phyloP scores from a whole-genome alignment of 2,888 invertebrate species.

The Drosophila histrio region DNA sequence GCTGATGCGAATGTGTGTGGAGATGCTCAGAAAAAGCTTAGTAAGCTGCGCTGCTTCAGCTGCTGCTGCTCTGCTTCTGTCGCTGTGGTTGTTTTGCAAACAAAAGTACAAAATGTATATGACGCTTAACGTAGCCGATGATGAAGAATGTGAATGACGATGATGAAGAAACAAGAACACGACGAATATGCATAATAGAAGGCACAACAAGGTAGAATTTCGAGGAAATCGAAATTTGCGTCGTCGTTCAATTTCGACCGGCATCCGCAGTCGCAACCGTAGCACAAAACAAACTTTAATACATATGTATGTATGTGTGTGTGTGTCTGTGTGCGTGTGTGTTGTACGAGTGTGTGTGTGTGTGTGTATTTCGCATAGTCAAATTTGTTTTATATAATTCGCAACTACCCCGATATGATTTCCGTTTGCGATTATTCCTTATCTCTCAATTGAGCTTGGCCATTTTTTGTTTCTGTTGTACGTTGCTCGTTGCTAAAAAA shows the following conservation, averaged over 20 bases:
- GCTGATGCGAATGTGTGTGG: conserved; percentile 51
- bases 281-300: conserved; percentile 54
- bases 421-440: conserved; percentile 66
- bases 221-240: conserved; percentile 79
- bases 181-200: conserved; percentile 70
- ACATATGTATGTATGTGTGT: conserved; percentile 12
- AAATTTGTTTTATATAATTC: conserved; percentile 74
- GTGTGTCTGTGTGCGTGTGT: conserved; percentile 27
- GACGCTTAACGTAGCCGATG: conserved; percentile 36
- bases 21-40: conserved; percentile 74
- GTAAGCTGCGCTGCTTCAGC: conserved; percentile 63
- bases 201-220: conserved; percentile 73
- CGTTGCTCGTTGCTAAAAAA: conserved; percentile 53
- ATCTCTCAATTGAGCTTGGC: conserved; percentile 61
- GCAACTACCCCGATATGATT: conserved; percentile 74
- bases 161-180: conserved; percentile 52
- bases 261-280: conserved; percentile 52
- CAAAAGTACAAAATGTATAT: conserved; percentile 61
- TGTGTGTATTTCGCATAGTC: conserved; percentile 58
- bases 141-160: conserved; percentile 43
- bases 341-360: conserved; percentile 19
- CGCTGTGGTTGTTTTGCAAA: conserved; percentile 56
- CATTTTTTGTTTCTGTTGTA: conserved; percentile 18
- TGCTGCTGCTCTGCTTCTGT: conserved; percentile 26
- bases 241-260: conserved; percentile 72